These are phyloP conservation scores for Turritopsis rubra DNA, from an alignment of 30 jellyfish, hydroid and myxozoan genomes.

Conservation along the genomic window DNA sequence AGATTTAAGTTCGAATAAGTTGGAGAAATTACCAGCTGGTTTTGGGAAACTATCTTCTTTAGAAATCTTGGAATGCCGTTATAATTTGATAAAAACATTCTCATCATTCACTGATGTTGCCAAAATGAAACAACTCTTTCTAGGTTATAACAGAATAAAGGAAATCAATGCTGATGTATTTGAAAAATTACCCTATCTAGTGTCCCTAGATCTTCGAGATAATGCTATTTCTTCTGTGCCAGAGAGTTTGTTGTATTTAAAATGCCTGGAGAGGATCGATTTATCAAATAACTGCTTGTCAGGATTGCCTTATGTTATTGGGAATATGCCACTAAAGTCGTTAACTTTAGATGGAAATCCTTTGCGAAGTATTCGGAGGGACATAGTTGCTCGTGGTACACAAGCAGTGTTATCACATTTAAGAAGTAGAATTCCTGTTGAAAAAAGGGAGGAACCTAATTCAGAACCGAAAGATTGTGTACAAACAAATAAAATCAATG, in stretches of 20 bases:
- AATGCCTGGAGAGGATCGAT: constrained; percentile 56
- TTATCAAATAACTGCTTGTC: constrained; percentile 55
- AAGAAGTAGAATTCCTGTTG: constrained; percentile 47
- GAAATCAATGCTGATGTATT: constrained; percentile 40
- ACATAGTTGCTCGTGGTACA: constrained; percentile 68
- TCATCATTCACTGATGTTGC: constrained; percentile 37
- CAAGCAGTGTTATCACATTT: constrained; percentile 45
- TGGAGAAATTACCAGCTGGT: constrained; percentile 53
- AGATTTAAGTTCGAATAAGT: constrained; percentile 52
- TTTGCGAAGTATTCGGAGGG: constrained; percentile 61
- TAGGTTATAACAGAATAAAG: constrained; percentile 60
- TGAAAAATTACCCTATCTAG: constrained; percentile 35
- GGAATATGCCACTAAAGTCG: constrained; percentile 52
- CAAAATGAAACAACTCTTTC: constrained; percentile 58
- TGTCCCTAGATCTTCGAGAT: constrained; percentile 50
- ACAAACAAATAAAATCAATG: not conserved
- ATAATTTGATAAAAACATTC: constrained; percentile 38
- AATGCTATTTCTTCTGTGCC: constrained; percentile 58
- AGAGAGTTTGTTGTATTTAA: constrained; percentile 33
- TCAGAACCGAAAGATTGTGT: not conserved
- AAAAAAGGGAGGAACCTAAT: not conserved
- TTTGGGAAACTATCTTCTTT: constrained; percentile 49
- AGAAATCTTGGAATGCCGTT: constrained; percentile 57
- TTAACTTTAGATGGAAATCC: constrained; percentile 74
- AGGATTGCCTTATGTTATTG: constrained; percentile 50